Base-by-base conservation (phyloP, 2,797 vertebrate genomes). In the Dicrostonyx torquatus region DNA sequence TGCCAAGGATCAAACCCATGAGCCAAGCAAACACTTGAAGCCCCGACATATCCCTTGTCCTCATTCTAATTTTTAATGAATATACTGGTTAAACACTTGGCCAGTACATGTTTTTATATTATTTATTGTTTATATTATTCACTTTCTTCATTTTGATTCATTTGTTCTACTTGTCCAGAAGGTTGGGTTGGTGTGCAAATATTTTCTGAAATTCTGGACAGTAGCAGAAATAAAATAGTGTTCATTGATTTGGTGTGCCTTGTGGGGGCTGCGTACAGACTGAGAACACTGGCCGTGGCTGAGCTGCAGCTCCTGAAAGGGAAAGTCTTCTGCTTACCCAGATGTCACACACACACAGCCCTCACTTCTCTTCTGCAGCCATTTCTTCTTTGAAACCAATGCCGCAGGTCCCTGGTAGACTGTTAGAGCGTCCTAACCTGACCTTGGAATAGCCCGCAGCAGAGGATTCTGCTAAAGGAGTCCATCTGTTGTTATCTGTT, bases 381-480 rank as follows among this genome's bases (percentile, higher is more conserved):
- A 34, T 43, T 75, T 37, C 11, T n/a, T 60, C 84, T 68, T 5
- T n/a, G 40, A 64, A 75, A 55, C 43, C 55, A 79, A 37, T 11
- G 58, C 26, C 43, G 60, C 90, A 64, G 87, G 17, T n/a, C 75
- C 45, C 75, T 29, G 11, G n/a, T 62, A 68, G 53, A 66, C 18
- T 43, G 45, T 55, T 20, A 66, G 53, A 73, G 22, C 18, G 20
- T 90, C n/a, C 40, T 73, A 31, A 20, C 4, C 31, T 87, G 22
- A 37, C 22, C 40, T 45, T 73, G 13, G 55, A 62, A 8, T 24
- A 5, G 14, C 26, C 20, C 79, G 53, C 5, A 78, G 53, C 5
- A 78, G 72, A 68, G 70, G 84, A 77, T 37, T 93, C n/a, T 93
- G 37, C 73, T 89, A 60, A 55, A 55, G 89, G 64, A 84, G 50